These are phyloP conservation scores for Eonycteris spelaea DNA, from an alignment of 2,113 vertebrate species.

Conservation along the genomic window DNA sequence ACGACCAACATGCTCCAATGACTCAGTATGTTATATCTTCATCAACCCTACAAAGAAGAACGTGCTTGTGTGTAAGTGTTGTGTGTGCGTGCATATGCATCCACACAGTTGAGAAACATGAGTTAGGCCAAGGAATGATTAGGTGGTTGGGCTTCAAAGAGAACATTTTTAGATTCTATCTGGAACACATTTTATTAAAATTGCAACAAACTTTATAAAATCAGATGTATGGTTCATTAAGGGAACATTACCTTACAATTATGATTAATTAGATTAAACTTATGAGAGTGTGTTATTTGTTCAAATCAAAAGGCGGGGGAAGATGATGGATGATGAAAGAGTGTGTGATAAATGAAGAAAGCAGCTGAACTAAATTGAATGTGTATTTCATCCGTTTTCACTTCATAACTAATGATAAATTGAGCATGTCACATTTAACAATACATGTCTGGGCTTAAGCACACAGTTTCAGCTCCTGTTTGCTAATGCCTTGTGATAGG, in stretches of 20 bases:
- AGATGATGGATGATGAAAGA: conserved; percentile 96
- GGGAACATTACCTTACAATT: conserved; percentile 94
- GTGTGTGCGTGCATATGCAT: background rate
- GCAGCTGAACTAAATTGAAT: conserved; percentile 99
- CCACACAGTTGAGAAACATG: background rate
- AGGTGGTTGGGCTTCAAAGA: conserved; percentile 70
- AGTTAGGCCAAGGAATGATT: conserved; percentile 63
- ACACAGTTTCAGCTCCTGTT: conserved; percentile 81
- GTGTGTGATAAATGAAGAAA: conserved; percentile 97
- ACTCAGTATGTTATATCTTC: conserved; percentile 75
- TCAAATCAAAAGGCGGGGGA: conserved; percentile 87
- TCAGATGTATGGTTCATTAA: conserved; percentile 95
- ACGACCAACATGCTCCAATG: conserved; percentile 79
- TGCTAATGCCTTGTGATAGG: conserved; percentile 83
- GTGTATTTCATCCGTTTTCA: conserved; percentile 99
- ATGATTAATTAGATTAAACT: conserved; percentile 99
- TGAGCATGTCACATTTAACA: conserved; percentile 98
- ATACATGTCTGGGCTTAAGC: conserved; percentile 90
- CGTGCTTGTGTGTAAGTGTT: background rate
- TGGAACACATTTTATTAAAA: conserved; percentile 88
- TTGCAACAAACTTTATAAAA: conserved; percentile 91
- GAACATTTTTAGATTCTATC: conserved; percentile 86
- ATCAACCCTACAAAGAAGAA: conserved; percentile 63
- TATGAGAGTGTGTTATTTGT: conserved; percentile 94
- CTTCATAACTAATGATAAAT: conserved; percentile 99